Conservation (phyloP, 1,140 invertebrate genomes). For the Gryllus bimaculatus region DNA sequence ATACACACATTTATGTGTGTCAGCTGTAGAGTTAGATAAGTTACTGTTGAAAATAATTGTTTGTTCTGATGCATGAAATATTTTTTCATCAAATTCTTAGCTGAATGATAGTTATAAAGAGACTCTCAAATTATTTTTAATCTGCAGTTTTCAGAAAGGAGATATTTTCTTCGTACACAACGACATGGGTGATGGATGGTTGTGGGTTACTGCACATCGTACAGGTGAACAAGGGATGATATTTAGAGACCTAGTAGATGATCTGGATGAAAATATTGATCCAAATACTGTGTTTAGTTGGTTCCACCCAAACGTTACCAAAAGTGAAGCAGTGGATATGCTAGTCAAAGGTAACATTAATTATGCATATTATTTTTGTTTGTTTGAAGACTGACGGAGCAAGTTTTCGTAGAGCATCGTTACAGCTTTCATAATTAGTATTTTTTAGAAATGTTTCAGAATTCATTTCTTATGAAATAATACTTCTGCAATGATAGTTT, state of each 20-base stretch:
- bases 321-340: slow-evolving; percentile 93
- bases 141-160: slow-evolving; percentile 82
- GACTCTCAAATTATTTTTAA: too few relatives aligned
- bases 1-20: too few relatives aligned
- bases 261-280: slow-evolving; percentile 87
- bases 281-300: slow-evolving; percentile 97
- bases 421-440: too few relatives aligned
- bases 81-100: too few relatives aligned
- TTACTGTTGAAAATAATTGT: too few relatives aligned
- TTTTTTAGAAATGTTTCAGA: too few relatives aligned
- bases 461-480: background rate
- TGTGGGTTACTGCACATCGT: slow-evolving; percentile 92
- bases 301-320: slow-evolving; percentile 94
- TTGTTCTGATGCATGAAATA: too few relatives aligned
- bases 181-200: slow-evolving; percentile 94
- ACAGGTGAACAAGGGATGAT: slow-evolving; percentile 95
- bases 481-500: background rate
- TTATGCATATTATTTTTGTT: background rate
- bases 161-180: slow-evolving; percentile 97
- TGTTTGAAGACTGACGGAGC: too few relatives aligned
- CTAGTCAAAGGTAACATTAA: slow-evolving; percentile 67
- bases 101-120: too few relatives aligned
- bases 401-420: too few relatives aligned
- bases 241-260: slow-evolving; percentile 88
- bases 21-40: too few relatives aligned